A percentile compares a stretch with the other conserved stretches of the same genome.
These are phyloP conservation scores for Malurus splendens DNA, from an alignment of 2,797 vertebrate genomes.

Conservation along the genomic window DNA sequence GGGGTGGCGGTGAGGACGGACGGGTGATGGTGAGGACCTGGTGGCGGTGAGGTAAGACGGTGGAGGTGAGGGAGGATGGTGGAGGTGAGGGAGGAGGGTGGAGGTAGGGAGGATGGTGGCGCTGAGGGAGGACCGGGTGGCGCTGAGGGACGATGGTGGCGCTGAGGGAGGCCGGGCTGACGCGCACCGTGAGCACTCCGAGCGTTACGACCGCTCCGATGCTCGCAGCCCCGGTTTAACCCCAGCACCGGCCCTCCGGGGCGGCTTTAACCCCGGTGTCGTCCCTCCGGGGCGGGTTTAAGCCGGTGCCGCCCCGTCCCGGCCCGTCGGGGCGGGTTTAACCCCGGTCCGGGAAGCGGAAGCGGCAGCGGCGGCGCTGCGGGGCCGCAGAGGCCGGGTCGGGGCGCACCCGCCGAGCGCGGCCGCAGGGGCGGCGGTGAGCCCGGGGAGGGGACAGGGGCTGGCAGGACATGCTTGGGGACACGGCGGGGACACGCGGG, in stretches of 20 bases:
- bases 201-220: rapidly evolving
- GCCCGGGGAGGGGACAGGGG: not conserved
- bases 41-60: no score
- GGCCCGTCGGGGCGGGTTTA: not conserved
- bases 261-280: not conserved
- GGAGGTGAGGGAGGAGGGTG: no score
- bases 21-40: no score
- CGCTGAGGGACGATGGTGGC: no score
- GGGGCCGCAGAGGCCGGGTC: not conserved
- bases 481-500: not conserved
- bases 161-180: rapidly evolving
- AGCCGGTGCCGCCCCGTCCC: not conserved
- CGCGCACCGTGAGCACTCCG: rapidly evolving
- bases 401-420: not conserved
- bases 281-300: not conserved
- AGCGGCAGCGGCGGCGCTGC: not conserved
- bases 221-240: rapidly evolving
- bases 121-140: not conserved
- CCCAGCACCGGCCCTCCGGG: not conserved
- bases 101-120: no score
- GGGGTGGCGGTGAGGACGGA: no score
- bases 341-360: not conserved
- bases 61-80: no score
- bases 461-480: not conserved
- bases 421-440: not conserved